Conservation (phyloP, 2,113 vertebrate species). For the Chaetura pelagica region DNA sequence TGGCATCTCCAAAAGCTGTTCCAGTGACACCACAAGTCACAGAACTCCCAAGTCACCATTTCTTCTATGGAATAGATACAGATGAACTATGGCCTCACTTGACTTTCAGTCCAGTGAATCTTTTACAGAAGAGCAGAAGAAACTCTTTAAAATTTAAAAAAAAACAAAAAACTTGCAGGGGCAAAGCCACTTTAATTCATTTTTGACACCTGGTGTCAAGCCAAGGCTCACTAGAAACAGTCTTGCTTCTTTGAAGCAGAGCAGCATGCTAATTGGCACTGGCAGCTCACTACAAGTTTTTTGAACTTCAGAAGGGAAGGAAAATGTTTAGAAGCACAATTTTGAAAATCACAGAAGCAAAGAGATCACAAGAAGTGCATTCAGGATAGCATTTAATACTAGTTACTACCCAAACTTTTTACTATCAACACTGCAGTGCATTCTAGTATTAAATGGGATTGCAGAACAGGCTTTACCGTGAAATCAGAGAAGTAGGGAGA, state of each 20-base stretch:
- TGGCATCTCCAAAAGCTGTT: background rate
- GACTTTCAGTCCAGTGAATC: background rate
- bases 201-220: background rate
- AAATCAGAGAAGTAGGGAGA: constrained; percentile 17
- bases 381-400: background rate
- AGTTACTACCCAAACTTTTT: background rate
- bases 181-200: background rate
- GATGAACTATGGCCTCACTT: background rate
- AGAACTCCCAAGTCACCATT: background rate
- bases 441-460: background rate
- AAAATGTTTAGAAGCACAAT: background rate
- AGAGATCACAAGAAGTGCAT: background rate
- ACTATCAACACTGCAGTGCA: background rate
- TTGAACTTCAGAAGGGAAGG: background rate
- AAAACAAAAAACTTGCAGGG: background rate
- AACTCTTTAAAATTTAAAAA: background rate
- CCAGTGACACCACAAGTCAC: accelerated
- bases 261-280: background rate
- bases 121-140: background rate
- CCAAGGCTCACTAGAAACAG: constrained; percentile 8
- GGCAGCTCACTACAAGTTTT: background rate
- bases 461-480: constrained; percentile 29
- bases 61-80: background rate
- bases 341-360: background rate
- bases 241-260: constrained; percentile 19